Percentiles rank a stretch among this genome's conserved stretches.
phyloP scores from a whole-genome alignment of 2,113 vertebrate genomes.

The Nibea albiflora region DNA sequence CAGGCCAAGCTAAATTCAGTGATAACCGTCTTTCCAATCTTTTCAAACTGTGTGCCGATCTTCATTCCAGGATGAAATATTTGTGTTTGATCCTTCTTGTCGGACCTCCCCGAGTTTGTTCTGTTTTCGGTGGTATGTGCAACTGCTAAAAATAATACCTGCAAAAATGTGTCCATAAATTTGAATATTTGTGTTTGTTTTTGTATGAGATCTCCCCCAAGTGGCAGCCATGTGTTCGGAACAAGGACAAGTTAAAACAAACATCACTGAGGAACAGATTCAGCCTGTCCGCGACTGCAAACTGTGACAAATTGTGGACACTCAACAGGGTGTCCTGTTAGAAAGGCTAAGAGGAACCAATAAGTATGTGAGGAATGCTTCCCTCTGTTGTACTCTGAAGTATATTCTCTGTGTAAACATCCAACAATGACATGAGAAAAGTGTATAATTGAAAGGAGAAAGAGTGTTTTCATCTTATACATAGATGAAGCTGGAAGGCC shows the following conservation, averaged over 20 bases:
- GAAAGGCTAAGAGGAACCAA: neutral
- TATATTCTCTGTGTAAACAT: too few species aligned
- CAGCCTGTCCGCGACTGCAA: constrained; percentile 11
- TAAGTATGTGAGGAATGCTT: neutral
- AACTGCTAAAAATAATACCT: constrained; percentile 54
- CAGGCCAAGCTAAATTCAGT: neutral
- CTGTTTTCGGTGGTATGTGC: constrained; percentile 26
- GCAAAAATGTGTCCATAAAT: constrained; percentile 43
- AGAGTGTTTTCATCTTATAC: neutral
- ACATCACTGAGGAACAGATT: constrained; percentile 38
- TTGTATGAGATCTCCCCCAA: constrained; percentile 27
- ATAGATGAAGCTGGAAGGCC: too few species aligned
- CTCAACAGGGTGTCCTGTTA: constrained; percentile 35
- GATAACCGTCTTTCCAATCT: neutral
- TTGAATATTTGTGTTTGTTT: constrained; percentile 38
- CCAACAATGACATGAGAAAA: neutral
- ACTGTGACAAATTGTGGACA: constrained; percentile 28
- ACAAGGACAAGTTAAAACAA: constrained; percentile 55
- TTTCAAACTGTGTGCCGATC: neutral
- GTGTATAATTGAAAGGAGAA: neutral
- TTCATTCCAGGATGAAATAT: constrained; percentile 12
- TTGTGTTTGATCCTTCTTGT: constrained; percentile 28
- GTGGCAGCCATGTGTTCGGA: constrained; percentile 60
- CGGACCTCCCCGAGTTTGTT: constrained; percentile 33
- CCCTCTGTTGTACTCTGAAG: neutral